phyloP scores from a whole-genome alignment of 2,113 vertebrate species.

The Ariopsis seemanni region DNA sequence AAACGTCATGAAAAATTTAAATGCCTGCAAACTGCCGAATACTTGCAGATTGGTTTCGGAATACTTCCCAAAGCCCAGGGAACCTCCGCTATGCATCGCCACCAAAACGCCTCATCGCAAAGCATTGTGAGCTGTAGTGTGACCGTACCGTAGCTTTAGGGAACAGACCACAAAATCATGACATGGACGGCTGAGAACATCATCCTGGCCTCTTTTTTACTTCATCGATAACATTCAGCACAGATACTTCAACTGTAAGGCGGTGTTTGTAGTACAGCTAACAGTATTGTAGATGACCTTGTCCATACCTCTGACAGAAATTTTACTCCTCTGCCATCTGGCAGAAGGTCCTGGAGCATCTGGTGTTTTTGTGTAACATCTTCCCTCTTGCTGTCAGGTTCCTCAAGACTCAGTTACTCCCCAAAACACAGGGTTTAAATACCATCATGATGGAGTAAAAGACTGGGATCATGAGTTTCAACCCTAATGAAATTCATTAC shows the following conservation, averaged over 20 bases:
- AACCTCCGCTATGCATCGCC: too few relatives aligned
- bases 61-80: too few relatives aligned
- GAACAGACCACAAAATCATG: neutral
- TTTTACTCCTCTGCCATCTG: slow-evolving; percentile 4
- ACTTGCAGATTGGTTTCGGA: too few relatives aligned
- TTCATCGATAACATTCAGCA: neutral
- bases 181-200: neutral
- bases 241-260: neutral
- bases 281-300: neutral
- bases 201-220: neutral
- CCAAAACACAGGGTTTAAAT: neutral
- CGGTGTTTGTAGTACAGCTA: neutral
- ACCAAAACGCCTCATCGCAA: too few relatives aligned
- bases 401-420: neutral
- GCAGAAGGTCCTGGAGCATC: slow-evolving; percentile 8
- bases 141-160: neutral
- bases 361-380: slow-evolving; percentile 13
- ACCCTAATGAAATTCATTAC: slow-evolving; percentile 36
- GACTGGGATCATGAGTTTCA: neutral
- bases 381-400: neutral
- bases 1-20: too few relatives aligned
- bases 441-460: neutral
- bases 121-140: too few relatives aligned
- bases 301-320: neutral
- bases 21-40: too few relatives aligned